Conservation (phyloP, 1,140 invertebrate species). For the Paralvinella palmiformis region DNA sequence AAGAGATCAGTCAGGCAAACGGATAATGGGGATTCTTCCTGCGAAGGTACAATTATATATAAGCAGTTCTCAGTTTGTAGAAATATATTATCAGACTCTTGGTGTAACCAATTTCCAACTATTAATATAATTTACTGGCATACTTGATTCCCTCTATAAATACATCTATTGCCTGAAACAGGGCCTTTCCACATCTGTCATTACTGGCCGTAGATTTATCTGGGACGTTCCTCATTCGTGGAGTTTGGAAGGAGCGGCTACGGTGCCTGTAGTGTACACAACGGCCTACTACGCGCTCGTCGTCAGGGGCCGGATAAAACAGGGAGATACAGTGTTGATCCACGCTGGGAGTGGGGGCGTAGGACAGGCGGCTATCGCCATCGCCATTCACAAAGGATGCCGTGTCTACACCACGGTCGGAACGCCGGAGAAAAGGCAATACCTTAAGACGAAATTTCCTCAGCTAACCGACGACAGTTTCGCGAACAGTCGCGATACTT, state of each 20-base stretch:
- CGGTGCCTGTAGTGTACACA: constrained; percentile 86
- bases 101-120: too few relatives aligned
- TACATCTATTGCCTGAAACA: not conserved
- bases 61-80: too few relatives aligned
- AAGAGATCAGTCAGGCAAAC: constrained; percentile 58
- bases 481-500: constrained; percentile 83
- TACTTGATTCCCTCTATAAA: too few relatives aligned
- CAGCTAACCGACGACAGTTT: constrained; percentile 73
- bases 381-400: constrained; percentile 70
- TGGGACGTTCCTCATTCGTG: constrained; percentile 85
- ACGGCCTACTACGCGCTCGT: constrained; percentile 88
- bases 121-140: too few relatives aligned
- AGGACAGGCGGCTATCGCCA: constrained; percentile 87
- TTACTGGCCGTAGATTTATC: constrained; percentile 74
- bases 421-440: not conserved
- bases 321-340: constrained; percentile 76
- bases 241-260: constrained; percentile 84
- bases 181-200: constrained; percentile 80
- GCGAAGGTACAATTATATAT: constrained; percentile 58
- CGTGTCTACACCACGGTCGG: constrained; percentile 84
- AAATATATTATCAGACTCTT: too few relatives aligned
- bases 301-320: constrained; percentile 72
- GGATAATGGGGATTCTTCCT: constrained; percentile 91
- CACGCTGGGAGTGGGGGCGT: constrained; percentile 94
- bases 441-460: constrained; percentile 62